Percentiles rank a stretch among this genome's conserved stretches.
phyloP scores from a whole-genome alignment of 1,140 invertebrate genomes.

The Papilio machaon region DNA sequence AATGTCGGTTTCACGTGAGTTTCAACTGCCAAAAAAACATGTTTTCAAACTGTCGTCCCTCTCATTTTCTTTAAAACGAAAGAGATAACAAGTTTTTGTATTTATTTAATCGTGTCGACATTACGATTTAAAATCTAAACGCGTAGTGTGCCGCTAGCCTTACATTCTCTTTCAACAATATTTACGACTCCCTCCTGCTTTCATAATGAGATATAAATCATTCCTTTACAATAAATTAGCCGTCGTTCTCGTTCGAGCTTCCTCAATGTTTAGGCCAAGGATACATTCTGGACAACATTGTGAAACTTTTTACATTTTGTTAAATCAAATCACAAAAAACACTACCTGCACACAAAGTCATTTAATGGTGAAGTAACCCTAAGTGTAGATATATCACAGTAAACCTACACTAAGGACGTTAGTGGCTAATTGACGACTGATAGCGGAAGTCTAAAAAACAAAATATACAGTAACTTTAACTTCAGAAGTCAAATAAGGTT shows the following conservation, averaged over 20 bases:
- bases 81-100: no score
- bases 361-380: neutral
- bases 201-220: constrained; percentile 30
- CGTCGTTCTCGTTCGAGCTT: neutral
- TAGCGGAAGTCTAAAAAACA: no score
- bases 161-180: neutral
- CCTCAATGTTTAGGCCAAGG: constrained; percentile 34
- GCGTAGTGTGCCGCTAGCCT: neutral
- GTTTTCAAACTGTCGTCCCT: no score
- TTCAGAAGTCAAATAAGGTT: neutral
- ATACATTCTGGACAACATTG: neutral
- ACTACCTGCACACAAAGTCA: neutral
- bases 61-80: no score
- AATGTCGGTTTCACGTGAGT: no score
- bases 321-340: neutral
- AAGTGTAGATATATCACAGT: no score
- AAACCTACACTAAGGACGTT: no score
- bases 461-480: no score
- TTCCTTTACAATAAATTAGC: neutral
- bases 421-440: no score
- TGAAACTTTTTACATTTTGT: neutral
- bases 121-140: neutral
- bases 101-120: neutral
- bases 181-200: neutral
- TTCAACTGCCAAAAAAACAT: no score